Base-by-base conservation (phyloP, 2,113 vertebrate genomes). In the Oncorhynchus nerka region DNA sequence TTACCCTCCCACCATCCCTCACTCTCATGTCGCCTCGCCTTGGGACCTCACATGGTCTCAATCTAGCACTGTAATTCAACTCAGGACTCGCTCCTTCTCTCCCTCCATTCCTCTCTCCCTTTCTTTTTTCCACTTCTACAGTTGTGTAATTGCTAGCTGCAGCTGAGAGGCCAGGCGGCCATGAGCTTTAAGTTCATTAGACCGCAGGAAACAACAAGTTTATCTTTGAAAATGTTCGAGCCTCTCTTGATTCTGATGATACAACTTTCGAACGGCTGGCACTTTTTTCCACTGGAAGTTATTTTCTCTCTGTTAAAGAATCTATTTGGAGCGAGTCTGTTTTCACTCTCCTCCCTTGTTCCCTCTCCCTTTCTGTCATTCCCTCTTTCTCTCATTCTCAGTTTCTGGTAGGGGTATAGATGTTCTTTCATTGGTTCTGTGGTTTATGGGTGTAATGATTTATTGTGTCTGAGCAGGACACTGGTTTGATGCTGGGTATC, bases 11-110 rank as follows among this genome's bases (percentile, higher is more conserved):
- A 34, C 9, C 28, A 39, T 68, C 12, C 13, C 24, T 39, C 34
- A 68, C 78, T 71, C 34, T 30, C 49, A 73, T 71, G 77, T 80
- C 70, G 30, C 66, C 45, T n/a, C 15, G 49, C 73, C 74, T 67
- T 48, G 90, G 93, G 86, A 80, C 77, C 90, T 93, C 95, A 98
- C 94, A 95, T 96, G 95, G 93, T 96, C 95, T 91, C 88, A 92
- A 96, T 96, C 93, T 93, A 92, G 92, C 93, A 87, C 91, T 84
- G 88, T 92, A 95, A 94, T 88, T 92, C 90, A 92, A 93, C 93
- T 93, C 94, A 93, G 92, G 93, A 90, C 85, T 84, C 68, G 74
- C 77, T 86, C 75, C 65, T 73, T 83, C 71, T 78, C 55, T 71
- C 75, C 20, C 55, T 71, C 20, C 39, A 45, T 45, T 45, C 39